A percentile compares a stretch with the other conserved stretches of the same genome.
Evolutionary conservation across 2,113 vertebrate genomes (phyloP).

Genomic region (Trogon melanurus): DNA sequence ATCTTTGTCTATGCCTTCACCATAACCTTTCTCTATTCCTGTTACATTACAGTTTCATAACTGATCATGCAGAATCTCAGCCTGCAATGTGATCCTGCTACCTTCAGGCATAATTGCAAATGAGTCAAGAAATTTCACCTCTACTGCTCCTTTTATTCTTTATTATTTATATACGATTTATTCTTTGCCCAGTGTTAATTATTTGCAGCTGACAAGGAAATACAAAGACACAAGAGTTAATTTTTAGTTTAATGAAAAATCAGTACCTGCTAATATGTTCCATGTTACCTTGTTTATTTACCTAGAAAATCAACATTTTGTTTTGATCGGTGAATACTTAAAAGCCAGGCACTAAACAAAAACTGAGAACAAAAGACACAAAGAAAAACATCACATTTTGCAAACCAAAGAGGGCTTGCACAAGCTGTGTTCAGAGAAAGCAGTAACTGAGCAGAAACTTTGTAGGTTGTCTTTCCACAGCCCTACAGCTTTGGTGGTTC

Average conservation of each 20-base stretch:
- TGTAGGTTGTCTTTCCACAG: not conserved
- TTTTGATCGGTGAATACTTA: not conserved
- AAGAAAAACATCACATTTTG: not conserved
- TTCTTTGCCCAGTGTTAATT: slow-evolving; percentile 43
- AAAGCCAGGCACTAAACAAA: not conserved
- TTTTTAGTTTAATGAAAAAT: slow-evolving; percentile 25
- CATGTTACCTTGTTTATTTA: not conserved
- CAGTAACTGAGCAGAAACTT: not conserved
- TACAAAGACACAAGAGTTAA: slow-evolving; percentile 53
- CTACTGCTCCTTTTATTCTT: not conserved
- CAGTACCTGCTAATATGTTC: not conserved
- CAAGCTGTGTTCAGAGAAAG: not conserved
- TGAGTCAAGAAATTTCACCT: slow-evolving; percentile 58
- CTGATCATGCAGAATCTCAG: slow-evolving; percentile 46
- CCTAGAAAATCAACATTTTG: not conserved
- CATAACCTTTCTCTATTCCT: not conserved
- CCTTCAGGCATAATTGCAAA: slow-evolving; percentile 60
- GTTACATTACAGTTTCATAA: not conserved
- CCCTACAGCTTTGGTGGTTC: not conserved
- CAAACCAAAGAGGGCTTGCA: not conserved
- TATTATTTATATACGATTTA: not conserved
- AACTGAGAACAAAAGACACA: not conserved
- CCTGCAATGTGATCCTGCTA: not conserved
- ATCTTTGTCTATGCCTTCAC: not conserved
- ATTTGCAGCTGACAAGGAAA: not conserved